These are phyloP conservation scores for Tyrannus savana DNA, from an alignment of 2,113 vertebrate genomes.

Conservation along the genomic window DNA sequence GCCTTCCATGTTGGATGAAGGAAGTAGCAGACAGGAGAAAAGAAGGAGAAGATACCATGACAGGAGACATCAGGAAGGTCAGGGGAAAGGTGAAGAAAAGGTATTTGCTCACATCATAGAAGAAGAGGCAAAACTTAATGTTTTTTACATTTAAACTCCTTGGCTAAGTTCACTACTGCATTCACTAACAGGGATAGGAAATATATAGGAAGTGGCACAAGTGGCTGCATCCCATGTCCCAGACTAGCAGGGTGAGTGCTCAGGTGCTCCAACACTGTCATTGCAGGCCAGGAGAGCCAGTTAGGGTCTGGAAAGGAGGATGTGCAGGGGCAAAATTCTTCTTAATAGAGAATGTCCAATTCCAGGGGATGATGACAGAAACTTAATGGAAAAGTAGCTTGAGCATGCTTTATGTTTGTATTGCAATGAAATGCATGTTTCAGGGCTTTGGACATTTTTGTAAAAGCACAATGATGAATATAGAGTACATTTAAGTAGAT, in stretches of 20 bases:
- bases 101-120: neutral
- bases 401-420: neutral
- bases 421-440: neutral
- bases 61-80: neutral
- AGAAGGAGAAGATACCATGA: neutral
- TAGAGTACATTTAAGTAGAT: neutral
- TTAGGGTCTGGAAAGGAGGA: neutral
- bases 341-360: neutral
- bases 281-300: neutral
- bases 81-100: neutral
- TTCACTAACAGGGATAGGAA: neutral
- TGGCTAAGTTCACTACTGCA: neutral
- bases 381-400: neutral
- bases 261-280: neutral
- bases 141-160: neutral
- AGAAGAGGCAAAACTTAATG: neutral
- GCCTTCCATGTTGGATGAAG: neutral
- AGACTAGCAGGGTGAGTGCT: neutral
- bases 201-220: neutral
- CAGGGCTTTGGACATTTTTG: neutral
- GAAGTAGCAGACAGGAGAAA: neutral
- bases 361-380: neutral
- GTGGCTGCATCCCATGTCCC: neutral
- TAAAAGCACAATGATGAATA: neutral
- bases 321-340: neutral